Evolutionary conservation across 1,140 invertebrate genomes (phyloP).

Genomic region (Oncopeltus fasciatus): DNA sequence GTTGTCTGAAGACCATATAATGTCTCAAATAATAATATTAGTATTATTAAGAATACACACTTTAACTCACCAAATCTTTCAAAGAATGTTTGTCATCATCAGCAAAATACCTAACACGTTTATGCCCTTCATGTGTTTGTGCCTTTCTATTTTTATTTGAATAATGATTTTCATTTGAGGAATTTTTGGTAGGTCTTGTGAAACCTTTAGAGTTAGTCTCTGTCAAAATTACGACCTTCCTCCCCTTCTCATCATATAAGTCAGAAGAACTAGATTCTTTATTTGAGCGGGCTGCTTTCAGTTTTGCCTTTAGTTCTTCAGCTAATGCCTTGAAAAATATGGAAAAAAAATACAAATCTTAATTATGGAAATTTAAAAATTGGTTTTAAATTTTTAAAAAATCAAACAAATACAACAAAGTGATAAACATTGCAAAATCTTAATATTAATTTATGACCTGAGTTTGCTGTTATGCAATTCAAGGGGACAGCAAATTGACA

Average conservation of each 20-base stretch:
- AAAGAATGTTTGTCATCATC: slow-evolving; percentile 83
- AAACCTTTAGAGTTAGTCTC: slow-evolving; percentile 50
- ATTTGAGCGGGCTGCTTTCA: slow-evolving; percentile 63
- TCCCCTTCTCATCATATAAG: slow-evolving; percentile 26
- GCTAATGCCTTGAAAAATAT: slow-evolving; percentile 45
- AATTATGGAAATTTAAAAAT: too few species aligned
- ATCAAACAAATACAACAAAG: too few species aligned
- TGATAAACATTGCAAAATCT: too few species aligned
- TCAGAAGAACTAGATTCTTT: slow-evolving; percentile 32
- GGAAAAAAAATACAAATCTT: too few species aligned
- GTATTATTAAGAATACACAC: not conserved
- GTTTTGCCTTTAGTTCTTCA: slow-evolving; percentile 52
- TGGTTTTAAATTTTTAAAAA: too few species aligned
- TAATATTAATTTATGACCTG: too few species aligned
- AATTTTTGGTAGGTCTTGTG: slow-evolving; percentile 23
- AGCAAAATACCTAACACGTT: slow-evolving; percentile 69
- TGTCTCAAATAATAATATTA: too few species aligned
- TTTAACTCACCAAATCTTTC: slow-evolving; percentile 57
- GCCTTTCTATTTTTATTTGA: slow-evolving; percentile 40
- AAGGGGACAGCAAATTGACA: too few species aligned
- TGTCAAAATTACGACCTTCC: slow-evolving; percentile 39
- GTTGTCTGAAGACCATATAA: too few species aligned
- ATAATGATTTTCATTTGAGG: slow-evolving; percentile 26
- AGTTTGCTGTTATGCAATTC: too few species aligned
- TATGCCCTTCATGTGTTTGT: slow-evolving; percentile 55